phyloP scores from a whole-genome alignment of 2,797 vertebrate genomes.

The Threskiornis aethiopicus region DNA sequence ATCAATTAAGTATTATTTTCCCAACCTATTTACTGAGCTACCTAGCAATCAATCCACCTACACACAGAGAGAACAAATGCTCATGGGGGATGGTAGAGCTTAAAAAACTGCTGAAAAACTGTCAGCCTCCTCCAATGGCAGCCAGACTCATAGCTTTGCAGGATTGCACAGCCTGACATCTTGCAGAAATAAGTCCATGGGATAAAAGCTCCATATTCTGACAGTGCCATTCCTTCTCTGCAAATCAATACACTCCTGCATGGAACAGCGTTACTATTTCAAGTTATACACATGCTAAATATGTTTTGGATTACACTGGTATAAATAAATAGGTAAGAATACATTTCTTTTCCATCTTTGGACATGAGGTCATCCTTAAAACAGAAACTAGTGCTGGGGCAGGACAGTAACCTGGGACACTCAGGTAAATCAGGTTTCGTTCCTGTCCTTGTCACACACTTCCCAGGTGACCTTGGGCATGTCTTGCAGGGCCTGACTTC shows the following conservation, averaged over 20 bases:
- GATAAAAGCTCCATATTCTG: slow-evolving; percentile 61
- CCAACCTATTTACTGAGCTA: slow-evolving; percentile 71
- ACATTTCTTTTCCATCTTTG: background rate
- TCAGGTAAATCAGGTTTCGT: background rate
- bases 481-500: background rate
- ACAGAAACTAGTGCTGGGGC: background rate
- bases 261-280: background rate
- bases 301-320: background rate
- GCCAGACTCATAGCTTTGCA: slow-evolving; percentile 53
- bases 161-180: slow-evolving; percentile 68
- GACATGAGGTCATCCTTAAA: background rate
- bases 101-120: slow-evolving; percentile 51
- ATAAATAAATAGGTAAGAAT: slow-evolving; percentile 5
- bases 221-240: slow-evolving; percentile 14
- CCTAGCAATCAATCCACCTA: slow-evolving; percentile 70
- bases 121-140: slow-evolving; percentile 60
- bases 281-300: background rate
- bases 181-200: slow-evolving; percentile 62
- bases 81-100: slow-evolving; percentile 46
- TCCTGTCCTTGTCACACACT: background rate
- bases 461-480: background rate
- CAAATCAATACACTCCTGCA: slow-evolving; percentile 42
- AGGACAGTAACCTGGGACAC: background rate
- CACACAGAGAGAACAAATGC: slow-evolving; percentile 53
- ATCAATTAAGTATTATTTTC: slow-evolving; percentile 73